Base-by-base conservation (phyloP, 1,140 invertebrate genomes). In the Argopecten irradians region DNA sequence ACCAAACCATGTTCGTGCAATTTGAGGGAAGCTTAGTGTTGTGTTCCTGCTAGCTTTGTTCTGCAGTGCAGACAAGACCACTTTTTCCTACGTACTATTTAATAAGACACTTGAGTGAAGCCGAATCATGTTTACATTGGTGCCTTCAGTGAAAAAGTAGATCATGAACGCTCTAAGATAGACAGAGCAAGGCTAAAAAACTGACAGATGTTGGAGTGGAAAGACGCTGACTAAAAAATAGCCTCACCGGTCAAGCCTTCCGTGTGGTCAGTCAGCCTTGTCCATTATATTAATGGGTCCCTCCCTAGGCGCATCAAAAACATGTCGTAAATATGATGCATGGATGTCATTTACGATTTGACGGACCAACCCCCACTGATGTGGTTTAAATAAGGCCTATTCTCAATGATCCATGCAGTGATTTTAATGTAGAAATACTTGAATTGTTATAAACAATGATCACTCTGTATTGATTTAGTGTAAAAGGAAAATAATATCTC, bases 251-350 rank as follows among this genome's bases (percentile, higher is more conserved):
- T 71, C 55, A 71, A 71, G 55, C 22, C 1, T 71, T 71, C 28
- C 55, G 55, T 71, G 55, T 71, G 55, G 55, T 71, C 55, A 71
- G 55, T 28, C 55, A 71, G 55, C 55, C 55, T 71, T 71, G 28
- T 5, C 55, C 55, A 3, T 71, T n/a, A n/a, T 71, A 28, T n/a
- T 71, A 71, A 71, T 71, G 55, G 55, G 7, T 28, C 55, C 55
- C 55, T 71, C 55, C 55, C 55, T 28, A n/a, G 55, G 55, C 55
- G 28, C 55, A 71, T 71, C 28, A 71, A 71, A 71, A 71, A 71
- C 43, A 71, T 71, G 55, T 71, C 55, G 55, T 71, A 71, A 71
- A 71, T 71, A 71, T 71, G 55, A 71, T 71, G 55, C 55, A 71
- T 71, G n/a, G 55, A 71, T n/a, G 3, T 71, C 55, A 28, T 71